Evolutionary conservation across 1,140 invertebrate species (phyloP).

Genomic region (Saxidomus purpurata): DNA sequence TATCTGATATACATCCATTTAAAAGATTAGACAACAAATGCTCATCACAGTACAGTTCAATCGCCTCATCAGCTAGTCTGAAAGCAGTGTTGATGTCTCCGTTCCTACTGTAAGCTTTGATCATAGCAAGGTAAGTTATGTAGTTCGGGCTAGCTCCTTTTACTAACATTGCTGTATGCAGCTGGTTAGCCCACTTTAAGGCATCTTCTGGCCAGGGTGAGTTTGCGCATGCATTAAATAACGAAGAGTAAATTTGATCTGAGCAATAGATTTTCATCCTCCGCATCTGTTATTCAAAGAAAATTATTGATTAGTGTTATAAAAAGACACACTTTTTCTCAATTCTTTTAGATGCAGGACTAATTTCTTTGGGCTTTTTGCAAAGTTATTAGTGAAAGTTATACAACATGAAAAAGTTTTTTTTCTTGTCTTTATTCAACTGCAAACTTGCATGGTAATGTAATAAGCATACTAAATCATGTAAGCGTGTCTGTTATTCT

Average conservation of each 20-base stretch:
- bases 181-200: constrained; percentile 89
- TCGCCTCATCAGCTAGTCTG: constrained; percentile 94
- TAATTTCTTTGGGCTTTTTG: no score
- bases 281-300: constrained; percentile 89
- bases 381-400: no score
- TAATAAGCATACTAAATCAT: no score
- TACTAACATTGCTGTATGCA: constrained; percentile 90
- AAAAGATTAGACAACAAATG: constrained; percentile 93
- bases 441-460: no score
- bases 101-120: constrained; percentile 95
- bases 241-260: constrained; percentile 92
- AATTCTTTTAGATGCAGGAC: no score
- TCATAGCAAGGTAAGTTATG: constrained; percentile 94
- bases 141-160: constrained; percentile 91
- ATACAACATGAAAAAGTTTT: no score
- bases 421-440: no score
- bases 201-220: constrained; percentile 91
- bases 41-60: constrained; percentile 88
- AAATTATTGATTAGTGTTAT: no score
- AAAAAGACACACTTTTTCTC: no score
- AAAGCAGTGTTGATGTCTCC: constrained; percentile 93
- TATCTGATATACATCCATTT: constrained; percentile 93
- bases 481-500: no score
- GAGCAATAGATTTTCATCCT: constrained; percentile 90
- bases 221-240: constrained; percentile 96